Conservation (phyloP, 2,797 vertebrate species). For the Karalla daura region DNA sequence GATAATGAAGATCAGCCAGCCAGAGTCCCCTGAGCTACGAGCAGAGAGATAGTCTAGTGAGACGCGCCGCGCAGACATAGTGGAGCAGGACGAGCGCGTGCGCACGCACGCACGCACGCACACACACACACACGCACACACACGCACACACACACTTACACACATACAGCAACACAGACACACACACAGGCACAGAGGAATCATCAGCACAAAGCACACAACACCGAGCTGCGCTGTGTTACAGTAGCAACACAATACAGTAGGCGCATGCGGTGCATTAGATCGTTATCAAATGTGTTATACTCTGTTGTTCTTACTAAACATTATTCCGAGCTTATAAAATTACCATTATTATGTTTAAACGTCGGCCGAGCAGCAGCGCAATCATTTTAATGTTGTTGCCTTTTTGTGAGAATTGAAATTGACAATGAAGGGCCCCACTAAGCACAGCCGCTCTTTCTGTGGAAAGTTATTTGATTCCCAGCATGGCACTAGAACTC, state of each 20-base stretch:
- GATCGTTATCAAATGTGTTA: slow-evolving; percentile 41
- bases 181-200: slow-evolving; percentile 66
- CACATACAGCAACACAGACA: slow-evolving; percentile 60
- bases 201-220: slow-evolving; percentile 70
- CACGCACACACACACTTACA: slow-evolving; percentile 60
- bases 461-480: slow-evolving; percentile 79
- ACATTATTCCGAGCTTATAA: slow-evolving; percentile 27
- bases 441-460: slow-evolving; percentile 57
- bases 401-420: slow-evolving; percentile 47
- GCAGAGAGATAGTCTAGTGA: slow-evolving; percentile 71
- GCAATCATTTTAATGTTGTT: slow-evolving; percentile 55
- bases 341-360: slow-evolving; percentile 47
- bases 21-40: slow-evolving; percentile 75
- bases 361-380: slow-evolving; percentile 35
- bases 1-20: slow-evolving; percentile 83
- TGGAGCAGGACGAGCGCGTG: slow-evolving; percentile 59
- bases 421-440: slow-evolving; percentile 57
- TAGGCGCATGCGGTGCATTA: slow-evolving; percentile 21
- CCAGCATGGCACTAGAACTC: slow-evolving; percentile 76
- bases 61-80: slow-evolving; percentile 62
- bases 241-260: slow-evolving; percentile 44
- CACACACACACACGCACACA: slow-evolving; percentile 55
- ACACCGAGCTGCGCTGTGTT: slow-evolving; percentile 38
- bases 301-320: slow-evolving; percentile 36
- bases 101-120: slow-evolving; percentile 61